Base-by-base conservation (phyloP, 37 sponge, comb jelly and placozoan species). In the Trichoplax adhaerens region DNA sequence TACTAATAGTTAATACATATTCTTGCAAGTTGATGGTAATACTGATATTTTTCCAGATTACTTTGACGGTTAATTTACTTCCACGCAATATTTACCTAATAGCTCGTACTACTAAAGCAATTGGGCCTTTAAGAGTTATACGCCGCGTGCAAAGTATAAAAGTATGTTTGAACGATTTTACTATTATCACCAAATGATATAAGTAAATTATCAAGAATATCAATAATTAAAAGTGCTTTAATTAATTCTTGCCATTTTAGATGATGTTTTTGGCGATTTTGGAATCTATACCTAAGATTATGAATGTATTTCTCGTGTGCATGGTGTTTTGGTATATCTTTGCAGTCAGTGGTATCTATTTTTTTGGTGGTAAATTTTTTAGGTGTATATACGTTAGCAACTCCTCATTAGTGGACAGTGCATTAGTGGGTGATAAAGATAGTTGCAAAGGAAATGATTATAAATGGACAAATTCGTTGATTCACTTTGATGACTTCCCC, bases 61-160 rank as follows among this genome's bases (percentile, higher is more conserved):
- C 29, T 29, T 29, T 29, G 29, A 29, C 29, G 29, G 29, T 29
- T 29, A 29, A 29, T 29, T 29, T 29, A 29, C 29, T 29, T 29
- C 29, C 29, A 29, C 29, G 29, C 29, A 29, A 29, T 29, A 29
- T 29, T 29, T 29, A 29, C 29, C 29, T 29, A 29, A 29, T 29
- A 29, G 29, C 29, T 29, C 58, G 78, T 62, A 66, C 71, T 4
- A 53, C 71, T 2, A 69, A 72, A 8, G 70, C 71, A 12, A 71
- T 77, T 49, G 58, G 78, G 4, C 78, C 78, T 5, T 65, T 77
- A 46, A 77, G 78, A 48, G 78, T 72, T 6, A 70, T 77, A 72
- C 71, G 72, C 60, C 51, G 72, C 50, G 69, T 64, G 70, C 58
- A 69, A 56, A 65, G 78, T 3, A 77, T 77, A 72, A 53, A 66